phyloP scores from a whole-genome alignment of 2,797 vertebrate species.

The Iguana delicatissima region DNA sequence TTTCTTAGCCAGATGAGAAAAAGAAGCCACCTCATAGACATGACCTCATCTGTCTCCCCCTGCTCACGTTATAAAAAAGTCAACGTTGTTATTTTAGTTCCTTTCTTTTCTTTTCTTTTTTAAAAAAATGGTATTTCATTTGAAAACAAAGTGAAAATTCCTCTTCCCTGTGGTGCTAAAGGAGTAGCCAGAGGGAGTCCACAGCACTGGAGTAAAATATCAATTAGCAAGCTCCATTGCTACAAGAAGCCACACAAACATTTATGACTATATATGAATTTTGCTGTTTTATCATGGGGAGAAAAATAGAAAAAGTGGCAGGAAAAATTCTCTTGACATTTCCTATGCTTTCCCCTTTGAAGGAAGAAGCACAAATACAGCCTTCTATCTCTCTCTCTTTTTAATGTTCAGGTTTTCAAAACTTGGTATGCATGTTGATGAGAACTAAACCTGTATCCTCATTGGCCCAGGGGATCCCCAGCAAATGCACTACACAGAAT shows the following conservation, averaged over 20 bases:
- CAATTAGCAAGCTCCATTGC: background rate
- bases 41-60: constrained; percentile 11
- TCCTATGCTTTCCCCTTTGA: background rate
- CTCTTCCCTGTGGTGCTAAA: background rate
- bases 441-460: background rate
- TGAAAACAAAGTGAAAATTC: constrained; percentile 18
- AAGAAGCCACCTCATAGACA: background rate
- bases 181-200: background rate
- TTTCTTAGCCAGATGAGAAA: constrained; percentile 21
- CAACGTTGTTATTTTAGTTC: background rate
- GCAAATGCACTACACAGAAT: background rate
- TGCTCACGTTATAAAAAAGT: background rate
- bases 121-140: background rate
- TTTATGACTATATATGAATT: background rate
- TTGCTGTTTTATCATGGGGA: background rate
- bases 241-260: background rate
- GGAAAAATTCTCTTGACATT: background rate
- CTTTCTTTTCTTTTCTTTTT: background rate
- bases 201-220: background rate
- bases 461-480: background rate
- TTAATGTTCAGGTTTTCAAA: background rate
- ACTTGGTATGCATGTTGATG: background rate
- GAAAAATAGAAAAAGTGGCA: background rate
- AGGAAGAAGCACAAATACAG: background rate
- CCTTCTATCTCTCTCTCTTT: background rate